Evolutionary conservation across 2,797 vertebrate species (phyloP).

Genomic region (Octomys mimax): DNA sequence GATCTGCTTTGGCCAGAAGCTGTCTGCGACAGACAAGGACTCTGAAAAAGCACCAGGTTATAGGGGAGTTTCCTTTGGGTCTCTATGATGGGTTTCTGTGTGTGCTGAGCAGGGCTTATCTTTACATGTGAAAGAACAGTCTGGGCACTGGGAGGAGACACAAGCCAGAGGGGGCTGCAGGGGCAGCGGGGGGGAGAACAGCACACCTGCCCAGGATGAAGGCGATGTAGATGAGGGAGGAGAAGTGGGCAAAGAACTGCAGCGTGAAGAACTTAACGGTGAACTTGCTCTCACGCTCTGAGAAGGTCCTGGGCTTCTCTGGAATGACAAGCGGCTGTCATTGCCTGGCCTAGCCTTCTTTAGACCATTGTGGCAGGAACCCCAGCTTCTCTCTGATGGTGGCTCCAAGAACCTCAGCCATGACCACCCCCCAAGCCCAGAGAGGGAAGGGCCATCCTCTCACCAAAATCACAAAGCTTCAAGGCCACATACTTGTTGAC

Average conservation of each 20-base stretch:
- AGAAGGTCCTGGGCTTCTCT: conserved; percentile 94
- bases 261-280: conserved; percentile 96
- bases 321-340: background rate
- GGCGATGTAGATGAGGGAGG: conserved; percentile 96
- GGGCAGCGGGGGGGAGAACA: too few species aligned
- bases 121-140: background rate
- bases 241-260: conserved; percentile 98
- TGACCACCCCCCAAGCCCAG: background rate
- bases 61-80: background rate
- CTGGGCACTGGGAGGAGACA: background rate
- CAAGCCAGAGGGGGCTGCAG: too few species aligned
- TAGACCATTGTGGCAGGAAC: background rate
- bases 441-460: conserved; percentile 52
- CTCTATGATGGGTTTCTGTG: background rate
- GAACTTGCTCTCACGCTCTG: conserved; percentile 94
- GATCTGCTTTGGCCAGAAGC: too few species aligned
- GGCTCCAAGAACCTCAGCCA: background rate
- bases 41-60: background rate
- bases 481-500: conserved; percentile 93
- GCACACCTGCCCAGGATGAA: conserved; percentile 97
- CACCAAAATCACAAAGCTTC: conserved; percentile 95
- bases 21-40: background rate
- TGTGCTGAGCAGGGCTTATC: background rate
- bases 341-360: background rate
- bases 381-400: background rate